Conservation (phyloP, 2,888 invertebrate genomes). For the Amphipoea oculea region DNA sequence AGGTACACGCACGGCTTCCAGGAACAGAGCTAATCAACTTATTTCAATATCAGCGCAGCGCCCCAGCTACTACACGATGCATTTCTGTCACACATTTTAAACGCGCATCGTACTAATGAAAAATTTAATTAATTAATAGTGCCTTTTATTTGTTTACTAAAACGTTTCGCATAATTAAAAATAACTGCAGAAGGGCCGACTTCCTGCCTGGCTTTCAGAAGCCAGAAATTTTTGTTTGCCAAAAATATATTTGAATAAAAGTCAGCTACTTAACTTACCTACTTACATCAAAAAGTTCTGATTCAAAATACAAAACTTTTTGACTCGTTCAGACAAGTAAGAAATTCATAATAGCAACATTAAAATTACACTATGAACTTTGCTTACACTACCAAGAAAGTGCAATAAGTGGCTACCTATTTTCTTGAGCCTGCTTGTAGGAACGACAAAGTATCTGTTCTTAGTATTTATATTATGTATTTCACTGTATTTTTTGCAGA, state of each 20-base stretch:
- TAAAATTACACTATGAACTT: neutral
- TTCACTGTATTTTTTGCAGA: no score
- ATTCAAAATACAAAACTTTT: neutral
- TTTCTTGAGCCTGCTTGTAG: no score
- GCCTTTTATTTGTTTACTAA: no score
- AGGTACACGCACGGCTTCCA: slow-evolving; percentile 6
- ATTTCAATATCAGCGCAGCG: slow-evolving; percentile 6
- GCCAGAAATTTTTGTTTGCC: neutral
- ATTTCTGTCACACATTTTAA: neutral
- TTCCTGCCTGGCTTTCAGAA: neutral
- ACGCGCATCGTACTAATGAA: neutral
- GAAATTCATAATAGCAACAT: neutral
- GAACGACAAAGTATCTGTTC: no score
- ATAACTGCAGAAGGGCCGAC: neutral
- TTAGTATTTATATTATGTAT: no score
- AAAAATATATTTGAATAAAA: neutral
- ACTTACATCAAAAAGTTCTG: neutral
- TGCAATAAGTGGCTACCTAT: neutral
- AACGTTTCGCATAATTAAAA: neutral
- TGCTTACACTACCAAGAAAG: neutral
- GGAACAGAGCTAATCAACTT: slow-evolving; percentile 22
- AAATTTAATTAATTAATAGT: no score
- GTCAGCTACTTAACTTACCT: neutral
- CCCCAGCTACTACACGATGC: no score
- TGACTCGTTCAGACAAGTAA: neutral